Evolutionary conservation across 1,140 invertebrate species (phyloP).

Genomic region (Chironomus tepperi): DNA sequence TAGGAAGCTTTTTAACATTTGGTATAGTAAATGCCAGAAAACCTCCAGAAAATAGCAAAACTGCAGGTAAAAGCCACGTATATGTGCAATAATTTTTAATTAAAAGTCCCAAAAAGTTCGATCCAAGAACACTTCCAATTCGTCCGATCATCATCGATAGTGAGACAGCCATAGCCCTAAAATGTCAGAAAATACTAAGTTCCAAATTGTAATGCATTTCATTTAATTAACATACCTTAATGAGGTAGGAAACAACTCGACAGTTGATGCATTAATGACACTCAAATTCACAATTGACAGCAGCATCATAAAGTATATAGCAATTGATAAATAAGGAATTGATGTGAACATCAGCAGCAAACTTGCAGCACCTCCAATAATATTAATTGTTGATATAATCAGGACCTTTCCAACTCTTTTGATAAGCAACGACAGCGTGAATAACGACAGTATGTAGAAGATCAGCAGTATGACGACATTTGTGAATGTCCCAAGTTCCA

Average conservation of each 20-base stretch:
- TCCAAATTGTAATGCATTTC: too few species aligned
- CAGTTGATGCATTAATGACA: conserved; percentile 32
- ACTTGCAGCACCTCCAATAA: conserved; percentile 25
- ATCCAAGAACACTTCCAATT: conserved; percentile 36
- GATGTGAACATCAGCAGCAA: conserved; percentile 25
- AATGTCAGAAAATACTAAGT: too few species aligned
- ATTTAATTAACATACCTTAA: conserved; percentile 28
- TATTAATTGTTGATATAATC: neutral
- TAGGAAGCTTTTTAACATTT: neutral
- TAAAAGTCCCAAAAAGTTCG: conserved; percentile 38
- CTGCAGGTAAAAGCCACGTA: conserved; percentile 33
- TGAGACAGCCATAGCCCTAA: conserved; percentile 41
- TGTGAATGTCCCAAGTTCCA: neutral
- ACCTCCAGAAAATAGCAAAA: neutral
- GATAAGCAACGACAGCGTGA: conserved; percentile 25
- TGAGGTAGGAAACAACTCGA: conserved; percentile 35
- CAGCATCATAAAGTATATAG: conserved; percentile 27
- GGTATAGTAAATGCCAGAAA: neutral
- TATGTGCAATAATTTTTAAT: conserved; percentile 36
- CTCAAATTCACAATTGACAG: conserved; percentile 29
- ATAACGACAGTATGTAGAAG: neutral
- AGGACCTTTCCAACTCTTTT: conserved; percentile 26
- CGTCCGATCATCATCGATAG: conserved; percentile 41
- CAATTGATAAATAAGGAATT: conserved; percentile 27
- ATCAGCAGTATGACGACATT: neutral